These are phyloP conservation scores for Neomonachus schauinslandi DNA, from an alignment of 2,113 vertebrate genomes.

Conservation along the genomic window DNA sequence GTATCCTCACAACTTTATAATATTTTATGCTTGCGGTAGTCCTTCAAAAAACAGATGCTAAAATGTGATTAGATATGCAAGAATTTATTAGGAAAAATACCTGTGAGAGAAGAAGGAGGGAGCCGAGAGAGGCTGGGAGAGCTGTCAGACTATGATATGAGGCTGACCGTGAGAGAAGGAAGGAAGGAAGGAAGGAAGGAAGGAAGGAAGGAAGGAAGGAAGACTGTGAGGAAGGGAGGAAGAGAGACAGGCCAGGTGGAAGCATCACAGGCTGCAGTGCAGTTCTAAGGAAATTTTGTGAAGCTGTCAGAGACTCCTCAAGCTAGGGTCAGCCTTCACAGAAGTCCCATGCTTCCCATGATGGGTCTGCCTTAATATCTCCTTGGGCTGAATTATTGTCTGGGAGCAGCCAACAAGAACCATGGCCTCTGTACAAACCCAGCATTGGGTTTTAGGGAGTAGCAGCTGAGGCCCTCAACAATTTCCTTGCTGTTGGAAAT, in stretches of 20 bases:
- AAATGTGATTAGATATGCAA: conserved; percentile 41
- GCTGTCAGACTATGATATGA: not conserved
- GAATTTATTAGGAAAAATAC: conserved; percentile 22
- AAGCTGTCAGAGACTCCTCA: not conserved
- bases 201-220: not conserved
- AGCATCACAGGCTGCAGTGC: not conserved
- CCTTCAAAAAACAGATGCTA: not conserved
- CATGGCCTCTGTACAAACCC: not conserved
- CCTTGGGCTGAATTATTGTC: not conserved
- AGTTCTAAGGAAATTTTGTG: not conserved
- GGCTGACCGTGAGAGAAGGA: not conserved
- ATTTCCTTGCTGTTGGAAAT: not conserved
- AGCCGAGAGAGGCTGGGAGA: not conserved
- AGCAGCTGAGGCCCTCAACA: not conserved
- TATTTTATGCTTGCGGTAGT: not conserved
- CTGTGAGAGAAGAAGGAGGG: not conserved
- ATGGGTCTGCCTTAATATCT: not conserved
- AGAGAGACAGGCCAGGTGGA: not conserved
- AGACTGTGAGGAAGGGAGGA: not conserved
- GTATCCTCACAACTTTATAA: not conserved
- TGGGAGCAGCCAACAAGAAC: not conserved
- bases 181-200: not conserved
- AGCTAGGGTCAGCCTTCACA: not conserved
- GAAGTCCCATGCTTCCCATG: not conserved
- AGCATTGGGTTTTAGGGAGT: not conserved